These are phyloP conservation scores for Molorchus minor DNA, from an alignment of 2,888 invertebrate species.

Conservation along the genomic window DNA sequence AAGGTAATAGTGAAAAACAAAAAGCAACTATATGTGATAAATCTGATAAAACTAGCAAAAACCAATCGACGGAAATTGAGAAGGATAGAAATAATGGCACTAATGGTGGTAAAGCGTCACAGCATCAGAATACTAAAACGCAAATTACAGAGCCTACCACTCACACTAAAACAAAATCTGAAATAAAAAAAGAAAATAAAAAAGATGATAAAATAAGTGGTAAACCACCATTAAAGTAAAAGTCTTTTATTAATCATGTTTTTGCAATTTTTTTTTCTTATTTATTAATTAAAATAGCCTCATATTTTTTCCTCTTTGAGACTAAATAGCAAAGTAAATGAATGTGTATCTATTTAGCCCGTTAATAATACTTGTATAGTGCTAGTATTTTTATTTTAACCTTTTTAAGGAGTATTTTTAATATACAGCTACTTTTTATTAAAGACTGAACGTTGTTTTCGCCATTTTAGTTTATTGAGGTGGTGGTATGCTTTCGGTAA, in stretches of 20 bases:
- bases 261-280: constrained; percentile 17
- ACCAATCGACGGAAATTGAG: constrained; percentile 1
- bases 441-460: constrained; percentile 30
- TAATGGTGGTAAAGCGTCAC: constrained; percentile 3
- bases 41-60: too few species aligned
- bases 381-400: constrained; percentile 23
- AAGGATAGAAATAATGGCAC: constrained; percentile 10
- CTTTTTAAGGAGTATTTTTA: constrained; percentile 19
- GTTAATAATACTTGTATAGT: constrained; percentile 25
- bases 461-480: constrained; percentile 30
- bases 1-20: not conserved
- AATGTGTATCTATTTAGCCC: constrained; percentile 2
- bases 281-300: constrained; percentile 3
- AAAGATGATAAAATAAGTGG: constrained; percentile 23
- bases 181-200: constrained; percentile 27
- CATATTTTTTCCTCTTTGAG: not conserved
- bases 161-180: constrained; percentile 23
- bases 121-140: constrained; percentile 10
- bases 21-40: constrained; percentile 19
- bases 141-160: constrained; percentile 7
- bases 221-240: constrained; percentile 27
- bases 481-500: constrained; percentile 26
- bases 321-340: constrained; percentile 6
- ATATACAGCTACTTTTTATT: constrained; percentile 14
- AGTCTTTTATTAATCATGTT: constrained; percentile 8